A percentile compares a stretch with the other conserved stretches of the same genome.
These are phyloP conservation scores for Neodiprion fabricii DNA, from an alignment of 1,140 invertebrate species.

Conservation along the genomic window DNA sequence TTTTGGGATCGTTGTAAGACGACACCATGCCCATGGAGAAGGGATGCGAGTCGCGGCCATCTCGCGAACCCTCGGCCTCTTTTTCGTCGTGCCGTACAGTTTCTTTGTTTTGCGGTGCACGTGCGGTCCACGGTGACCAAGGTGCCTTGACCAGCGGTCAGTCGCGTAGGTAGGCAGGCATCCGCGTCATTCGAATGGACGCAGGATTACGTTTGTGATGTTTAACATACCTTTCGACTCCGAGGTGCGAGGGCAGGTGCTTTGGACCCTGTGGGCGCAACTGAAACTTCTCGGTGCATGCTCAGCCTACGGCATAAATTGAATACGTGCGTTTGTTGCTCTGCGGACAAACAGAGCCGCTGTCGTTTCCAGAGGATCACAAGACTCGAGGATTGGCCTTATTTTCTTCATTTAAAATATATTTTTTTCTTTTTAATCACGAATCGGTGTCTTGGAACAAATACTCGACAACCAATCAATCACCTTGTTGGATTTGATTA, in stretches of 20 bases:
- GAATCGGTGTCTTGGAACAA: no score
- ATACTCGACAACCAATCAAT: no score
- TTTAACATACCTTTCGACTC: not conserved
- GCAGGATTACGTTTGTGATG: not conserved
- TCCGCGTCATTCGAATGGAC: not conserved
- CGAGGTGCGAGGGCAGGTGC: not conserved
- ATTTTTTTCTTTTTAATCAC: no score
- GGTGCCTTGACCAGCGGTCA: no score
- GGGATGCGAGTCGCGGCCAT: constrained; percentile 22
- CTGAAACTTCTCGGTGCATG: not conserved
- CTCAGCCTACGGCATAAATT: constrained; percentile 31
- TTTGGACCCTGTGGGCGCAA: not conserved
- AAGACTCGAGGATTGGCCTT: no score
- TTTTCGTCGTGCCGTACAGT: not conserved
- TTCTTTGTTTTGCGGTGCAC: not conserved
- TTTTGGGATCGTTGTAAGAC: not conserved
- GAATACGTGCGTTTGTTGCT: constrained; percentile 41
- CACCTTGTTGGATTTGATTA: no score
- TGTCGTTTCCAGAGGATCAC: not conserved
- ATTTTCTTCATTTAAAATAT: no score
- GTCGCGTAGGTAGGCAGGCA: no score
- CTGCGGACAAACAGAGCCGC: not conserved
- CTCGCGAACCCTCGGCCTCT: constrained; percentile 24
- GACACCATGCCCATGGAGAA: not conserved
- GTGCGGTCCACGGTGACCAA: not conserved